These are phyloP conservation scores for Poeciliopsis infans DNA, from an alignment of 2,797 vertebrate genomes.

Conservation along the genomic window DNA sequence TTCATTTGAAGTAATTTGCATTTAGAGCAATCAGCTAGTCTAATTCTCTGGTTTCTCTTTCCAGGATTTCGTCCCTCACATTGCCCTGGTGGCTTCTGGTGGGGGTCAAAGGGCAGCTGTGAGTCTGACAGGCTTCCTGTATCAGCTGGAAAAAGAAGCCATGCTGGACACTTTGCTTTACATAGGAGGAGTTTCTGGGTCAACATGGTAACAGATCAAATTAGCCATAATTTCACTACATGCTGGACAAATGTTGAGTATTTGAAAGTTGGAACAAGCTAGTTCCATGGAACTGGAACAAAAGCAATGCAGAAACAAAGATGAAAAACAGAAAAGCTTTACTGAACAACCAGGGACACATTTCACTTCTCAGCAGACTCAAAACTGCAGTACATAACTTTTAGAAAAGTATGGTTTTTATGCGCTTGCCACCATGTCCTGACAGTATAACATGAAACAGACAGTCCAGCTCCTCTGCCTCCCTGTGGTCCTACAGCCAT, in stretches of 20 bases:
- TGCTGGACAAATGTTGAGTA: background rate
- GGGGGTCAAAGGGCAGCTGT: constrained; percentile 71
- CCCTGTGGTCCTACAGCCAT: no score
- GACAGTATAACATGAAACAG: no score
- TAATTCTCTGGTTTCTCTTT: constrained; percentile 2
- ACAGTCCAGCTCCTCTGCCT: no score
- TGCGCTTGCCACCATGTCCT: no score
- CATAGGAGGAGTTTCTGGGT: constrained; percentile 67
- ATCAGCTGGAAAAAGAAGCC: constrained; percentile 62
- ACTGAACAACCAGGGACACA: background rate
- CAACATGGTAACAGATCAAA: constrained; percentile 60
- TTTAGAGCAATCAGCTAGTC: background rate
- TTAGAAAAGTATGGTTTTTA: no score
- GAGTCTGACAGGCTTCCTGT: constrained; percentile 57
- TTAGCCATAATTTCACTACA: background rate
- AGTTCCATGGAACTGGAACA: background rate
- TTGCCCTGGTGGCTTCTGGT: constrained; percentile 64
- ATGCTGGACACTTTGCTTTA: constrained; percentile 68
- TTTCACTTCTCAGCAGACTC: background rate
- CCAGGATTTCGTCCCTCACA: constrained; percentile 62
- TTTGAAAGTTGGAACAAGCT: background rate
- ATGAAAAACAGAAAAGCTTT: background rate
- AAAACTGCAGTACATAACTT: no score
- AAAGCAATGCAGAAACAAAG: background rate
- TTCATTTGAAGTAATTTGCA: background rate